Base-by-base conservation (phyloP, 2,797 vertebrate species). In the Neopelma chrysocephalum region DNA sequence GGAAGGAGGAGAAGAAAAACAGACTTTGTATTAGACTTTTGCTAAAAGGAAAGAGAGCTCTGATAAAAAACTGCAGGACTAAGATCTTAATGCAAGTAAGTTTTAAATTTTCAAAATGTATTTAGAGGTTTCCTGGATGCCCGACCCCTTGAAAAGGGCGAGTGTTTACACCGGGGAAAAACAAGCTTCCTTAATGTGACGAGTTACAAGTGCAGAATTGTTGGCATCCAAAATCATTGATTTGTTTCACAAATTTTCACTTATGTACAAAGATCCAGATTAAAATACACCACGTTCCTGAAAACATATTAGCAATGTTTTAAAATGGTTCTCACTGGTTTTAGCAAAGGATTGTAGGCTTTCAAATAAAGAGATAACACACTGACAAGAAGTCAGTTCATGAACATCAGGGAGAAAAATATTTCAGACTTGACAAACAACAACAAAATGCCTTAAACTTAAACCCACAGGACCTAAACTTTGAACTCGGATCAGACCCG, bases 401-500 rank as follows among this genome's bases (percentile, higher is more conserved):
- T 27, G 25, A 71, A 51, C 10, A 45, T 57, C 76, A 80, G 27
- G 47, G 68, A 64, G 15, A 47, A 79, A 87, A 91, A 72, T 70
- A 58, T 51, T 87, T 89, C 62, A 51, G 48, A 27, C 40, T 81
- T 94, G 40, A 71, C 66, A 83, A 89, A 56, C 25, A 76, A 68
- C 27, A 82, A 82, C n/a, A 82, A 89, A 89, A 91, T 65, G 62
- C 81, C 78, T 90, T 86, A 82, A 85, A 93, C 26, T 56, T 76
- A 95, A 96, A 81, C 66, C 87, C 58, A 54, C 25, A 36, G 70
- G 88, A 82, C 61, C 31, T 89, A 87, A 93, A 79, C 58, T 93
- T 90, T 66, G 88, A 84, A 26, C 14, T 72, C 4, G 0, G 51
- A 81, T 91, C 43, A 73, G 82, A 76, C 54, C 36, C 0, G 0